Evolutionary conservation across 2,113 vertebrate genomes (phyloP).

Genomic region (Turdus rufiventris): DNA sequence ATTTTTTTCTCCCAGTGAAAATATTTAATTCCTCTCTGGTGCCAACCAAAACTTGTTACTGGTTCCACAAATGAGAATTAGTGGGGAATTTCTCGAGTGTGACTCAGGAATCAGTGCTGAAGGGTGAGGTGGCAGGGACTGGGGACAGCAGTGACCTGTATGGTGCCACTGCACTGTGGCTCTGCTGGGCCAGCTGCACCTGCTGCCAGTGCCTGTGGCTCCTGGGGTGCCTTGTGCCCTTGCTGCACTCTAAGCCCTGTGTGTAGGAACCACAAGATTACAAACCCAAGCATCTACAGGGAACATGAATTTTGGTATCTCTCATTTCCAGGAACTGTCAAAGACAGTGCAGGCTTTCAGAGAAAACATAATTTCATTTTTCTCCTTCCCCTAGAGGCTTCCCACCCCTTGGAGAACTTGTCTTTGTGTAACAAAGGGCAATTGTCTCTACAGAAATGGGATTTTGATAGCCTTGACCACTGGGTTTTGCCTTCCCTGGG

Average conservation of each 20-base stretch:
- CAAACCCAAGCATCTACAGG: neutral
- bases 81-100: neutral
- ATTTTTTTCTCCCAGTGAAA: neutral
- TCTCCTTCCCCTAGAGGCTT: neutral
- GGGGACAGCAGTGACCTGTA: neutral
- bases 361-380: neutral
- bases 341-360: neutral
- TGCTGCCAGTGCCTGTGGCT: rapidly evolving
- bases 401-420: neutral
- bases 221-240: too few relatives aligned
- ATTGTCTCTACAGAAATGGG: neutral
- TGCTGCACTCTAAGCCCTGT: neutral
- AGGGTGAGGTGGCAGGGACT: neutral
- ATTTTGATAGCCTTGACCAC: neutral
- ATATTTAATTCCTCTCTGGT: neutral
- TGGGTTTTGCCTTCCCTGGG: neutral
- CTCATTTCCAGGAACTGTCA: neutral
- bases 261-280: neutral
- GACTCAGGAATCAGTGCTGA: neutral
- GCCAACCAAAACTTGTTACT: neutral
- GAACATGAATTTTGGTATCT: neutral
- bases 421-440: neutral
- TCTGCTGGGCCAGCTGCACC: neutral
- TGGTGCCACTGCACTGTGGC: neutral
- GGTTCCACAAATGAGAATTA: neutral